Evolutionary conservation across 1,140 invertebrate genomes (phyloP).

Genomic region (Neuroterus valhalla): DNA sequence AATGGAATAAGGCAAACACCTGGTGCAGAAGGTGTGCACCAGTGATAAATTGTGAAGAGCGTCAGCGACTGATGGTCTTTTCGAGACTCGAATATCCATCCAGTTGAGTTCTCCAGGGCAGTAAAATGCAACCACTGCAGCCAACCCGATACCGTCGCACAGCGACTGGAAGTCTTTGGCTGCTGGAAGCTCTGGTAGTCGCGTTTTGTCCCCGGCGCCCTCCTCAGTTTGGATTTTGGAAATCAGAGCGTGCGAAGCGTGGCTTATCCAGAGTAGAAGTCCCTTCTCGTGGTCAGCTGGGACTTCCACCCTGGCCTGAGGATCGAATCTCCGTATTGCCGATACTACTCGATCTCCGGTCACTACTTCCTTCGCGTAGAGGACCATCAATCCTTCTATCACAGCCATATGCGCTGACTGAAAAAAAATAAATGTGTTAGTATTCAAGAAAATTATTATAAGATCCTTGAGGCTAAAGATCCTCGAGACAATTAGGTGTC

Average conservation of each 20-base stretch:
- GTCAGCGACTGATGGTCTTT: conserved; percentile 86
- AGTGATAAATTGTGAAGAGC: conserved; percentile 95
- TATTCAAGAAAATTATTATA: not conserved
- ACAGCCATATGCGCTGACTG: conserved; percentile 97
- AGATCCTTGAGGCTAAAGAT: too few species aligned
- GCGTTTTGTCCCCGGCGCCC: conserved; percentile 68
- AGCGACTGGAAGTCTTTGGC: conserved; percentile 77
- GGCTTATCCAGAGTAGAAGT: conserved; percentile 93
- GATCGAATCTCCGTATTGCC: conserved; percentile 85
- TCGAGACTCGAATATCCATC: conserved; percentile 82
- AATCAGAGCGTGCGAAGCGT: conserved; percentile 86
- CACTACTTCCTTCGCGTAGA: conserved; percentile 95
- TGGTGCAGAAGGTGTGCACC: conserved; percentile 90
- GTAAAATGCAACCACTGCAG: conserved; percentile 93
- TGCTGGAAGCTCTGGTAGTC: conserved; percentile 71
- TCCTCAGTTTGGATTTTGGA: conserved; percentile 75
- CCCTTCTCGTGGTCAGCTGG: conserved; percentile 89
- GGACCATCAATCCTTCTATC: conserved; percentile 96
- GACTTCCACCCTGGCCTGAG: conserved; percentile 64
- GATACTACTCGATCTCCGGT: conserved; percentile 91
- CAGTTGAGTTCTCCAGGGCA: conserved; percentile 91
- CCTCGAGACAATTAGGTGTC: too few species aligned
- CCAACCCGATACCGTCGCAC: conserved; percentile 93
- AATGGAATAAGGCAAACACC: conserved; percentile 89
- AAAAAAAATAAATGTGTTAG: conserved; percentile 61